Conservation (phyloP, 1,140 invertebrate genomes). For the Lordiphosa clarofinis region DNA sequence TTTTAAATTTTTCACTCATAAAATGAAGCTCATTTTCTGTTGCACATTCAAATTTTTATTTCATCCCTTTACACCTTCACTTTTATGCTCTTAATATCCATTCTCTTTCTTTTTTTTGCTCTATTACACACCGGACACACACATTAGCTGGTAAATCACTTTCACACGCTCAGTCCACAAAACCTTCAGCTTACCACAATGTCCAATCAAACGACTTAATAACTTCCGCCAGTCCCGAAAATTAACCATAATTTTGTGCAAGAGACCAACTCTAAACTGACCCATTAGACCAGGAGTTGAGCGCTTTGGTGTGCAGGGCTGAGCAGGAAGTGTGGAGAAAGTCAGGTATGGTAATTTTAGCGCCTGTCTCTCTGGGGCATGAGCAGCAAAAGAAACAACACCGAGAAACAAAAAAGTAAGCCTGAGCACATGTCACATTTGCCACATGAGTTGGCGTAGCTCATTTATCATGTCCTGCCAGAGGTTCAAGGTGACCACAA, state of each 20-base stretch:
- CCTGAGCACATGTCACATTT: slow-evolving; percentile 69
- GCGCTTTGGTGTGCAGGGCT: slow-evolving; percentile 7
- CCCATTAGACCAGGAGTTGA: slow-evolving; percentile 32
- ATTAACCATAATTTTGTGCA: slow-evolving; percentile 60
- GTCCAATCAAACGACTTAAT: slow-evolving; percentile 70
- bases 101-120: not conserved
- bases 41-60: no score
- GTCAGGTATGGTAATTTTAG: slow-evolving; percentile 62
- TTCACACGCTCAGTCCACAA: slow-evolving; percentile 23
- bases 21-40: no score
- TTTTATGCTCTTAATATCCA: no score
- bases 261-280: slow-evolving; percentile 48
- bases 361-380: slow-evolving; percentile 51
- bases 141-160: slow-evolving; percentile 23
- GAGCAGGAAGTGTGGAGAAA: not conserved
- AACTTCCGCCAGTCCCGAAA: slow-evolving; percentile 64
- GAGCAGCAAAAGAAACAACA: slow-evolving; percentile 30
- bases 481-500: slow-evolving; percentile 56
- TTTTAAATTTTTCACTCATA: no score
- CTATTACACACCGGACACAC: slow-evolving; percentile 8
- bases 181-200: slow-evolving; percentile 31
- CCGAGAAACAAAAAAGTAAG: slow-evolving; percentile 45
- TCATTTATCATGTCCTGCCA: slow-evolving; percentile 55
- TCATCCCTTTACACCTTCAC: no score
- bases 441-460: slow-evolving; percentile 64